Percentiles rank a stretch among this genome's conserved stretches.
Evolutionary conservation across 2,888 invertebrate genomes (phyloP).

Genomic region (Latrodectus elegans): DNA sequence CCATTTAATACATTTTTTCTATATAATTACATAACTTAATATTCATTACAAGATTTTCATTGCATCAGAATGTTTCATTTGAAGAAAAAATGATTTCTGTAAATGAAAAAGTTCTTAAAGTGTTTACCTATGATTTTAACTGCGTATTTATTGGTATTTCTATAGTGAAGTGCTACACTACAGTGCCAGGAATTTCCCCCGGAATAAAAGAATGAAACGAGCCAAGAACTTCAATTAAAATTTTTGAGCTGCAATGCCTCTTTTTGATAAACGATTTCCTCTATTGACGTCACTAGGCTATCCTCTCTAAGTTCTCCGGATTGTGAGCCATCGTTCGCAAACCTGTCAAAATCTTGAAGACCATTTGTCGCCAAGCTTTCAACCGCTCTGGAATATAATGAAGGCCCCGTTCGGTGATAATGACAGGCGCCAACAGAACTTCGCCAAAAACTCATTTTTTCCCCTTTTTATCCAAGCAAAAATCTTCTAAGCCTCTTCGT

Average conservation of each 20-base stretch:
- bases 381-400: constrained; percentile 26
- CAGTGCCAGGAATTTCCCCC: too few relatives aligned
- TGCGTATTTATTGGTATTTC: too few relatives aligned
- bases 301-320: constrained; percentile 4
- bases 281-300: constrained; percentile 21
- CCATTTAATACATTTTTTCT: too few relatives aligned
- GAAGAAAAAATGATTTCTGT: too few relatives aligned
- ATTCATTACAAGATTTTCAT: too few relatives aligned
- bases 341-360: constrained; percentile 39
- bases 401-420: constrained; percentile 50
- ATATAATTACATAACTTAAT: too few relatives aligned
- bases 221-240: constrained; percentile 21
- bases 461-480: constrained; percentile 27
- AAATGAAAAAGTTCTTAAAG: too few relatives aligned
- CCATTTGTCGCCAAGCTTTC: constrained; percentile 43
- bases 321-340: neutral
- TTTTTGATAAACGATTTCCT: constrained; percentile 20
- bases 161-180: too few relatives aligned
- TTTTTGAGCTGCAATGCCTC: neutral
- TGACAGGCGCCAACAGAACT: constrained; percentile 52
- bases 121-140: too few relatives aligned
- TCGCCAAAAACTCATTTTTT: constrained; percentile 44
- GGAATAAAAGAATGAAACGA: neutral
- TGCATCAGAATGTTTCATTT: too few relatives aligned
- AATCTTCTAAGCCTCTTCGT: constrained; percentile 13